Conservation (phyloP, 2,888 invertebrate species). For the Gnatocerus cornutus region DNA sequence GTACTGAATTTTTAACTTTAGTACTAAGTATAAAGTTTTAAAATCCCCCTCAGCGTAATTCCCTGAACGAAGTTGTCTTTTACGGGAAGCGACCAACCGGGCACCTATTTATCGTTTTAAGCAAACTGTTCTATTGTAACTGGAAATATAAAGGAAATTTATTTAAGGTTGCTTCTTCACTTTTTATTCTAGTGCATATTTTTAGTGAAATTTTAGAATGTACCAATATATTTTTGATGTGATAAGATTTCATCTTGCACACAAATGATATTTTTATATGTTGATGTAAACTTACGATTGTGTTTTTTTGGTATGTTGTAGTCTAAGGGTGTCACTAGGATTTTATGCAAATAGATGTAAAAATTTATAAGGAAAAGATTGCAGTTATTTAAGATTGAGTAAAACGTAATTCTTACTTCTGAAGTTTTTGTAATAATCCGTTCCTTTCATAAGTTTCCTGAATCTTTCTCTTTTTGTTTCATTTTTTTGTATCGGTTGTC, state of each 20-base stretch:
- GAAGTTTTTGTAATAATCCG: no score
- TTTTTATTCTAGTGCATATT: constrained; percentile 2
- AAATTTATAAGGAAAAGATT: constrained; percentile 24
- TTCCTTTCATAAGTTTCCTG: no score
- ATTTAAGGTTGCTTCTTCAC: constrained; percentile 9
- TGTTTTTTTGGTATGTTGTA: constrained; percentile 7
- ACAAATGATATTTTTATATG: constrained; percentile 31
- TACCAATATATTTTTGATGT: constrained; percentile 1
- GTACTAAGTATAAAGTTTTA: neutral
- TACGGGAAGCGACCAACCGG: neutral
- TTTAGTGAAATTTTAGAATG: constrained; percentile 1
- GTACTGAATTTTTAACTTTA: constrained; percentile 9
- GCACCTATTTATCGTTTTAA: neutral
- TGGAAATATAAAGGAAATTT: neutral
- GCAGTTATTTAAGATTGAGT: neutral
- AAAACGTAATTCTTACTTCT: constrained; percentile 18
- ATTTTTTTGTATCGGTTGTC: no score
- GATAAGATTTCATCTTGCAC: constrained; percentile 10
- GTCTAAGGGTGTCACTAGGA: constrained; percentile 26
- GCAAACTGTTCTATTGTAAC: neutral
- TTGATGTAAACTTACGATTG: constrained; percentile 9
- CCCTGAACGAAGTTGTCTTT: neutral
- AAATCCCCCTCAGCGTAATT: neutral
- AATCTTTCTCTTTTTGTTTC: no score
- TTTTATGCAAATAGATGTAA: constrained; percentile 31